These are phyloP conservation scores for Coregonus sp. DNA, from an alignment of 2,797 vertebrate genomes.

Conservation along the genomic window DNA sequence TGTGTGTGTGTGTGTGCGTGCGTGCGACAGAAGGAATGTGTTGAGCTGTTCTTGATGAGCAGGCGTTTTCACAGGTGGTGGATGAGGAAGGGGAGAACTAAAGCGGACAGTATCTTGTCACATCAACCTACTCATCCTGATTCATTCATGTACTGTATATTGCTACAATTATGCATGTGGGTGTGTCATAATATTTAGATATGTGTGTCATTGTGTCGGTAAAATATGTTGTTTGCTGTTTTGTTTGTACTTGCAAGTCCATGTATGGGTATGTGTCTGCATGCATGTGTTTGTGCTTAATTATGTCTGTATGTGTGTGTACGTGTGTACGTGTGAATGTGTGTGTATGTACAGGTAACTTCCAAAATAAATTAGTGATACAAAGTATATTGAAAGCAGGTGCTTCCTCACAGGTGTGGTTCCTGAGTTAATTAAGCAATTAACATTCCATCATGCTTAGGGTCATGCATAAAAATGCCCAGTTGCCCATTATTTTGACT, in stretches of 20 bases:
- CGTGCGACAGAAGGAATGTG: background rate
- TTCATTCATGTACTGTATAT: background rate
- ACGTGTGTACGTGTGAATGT: background rate
- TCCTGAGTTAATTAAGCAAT: no score
- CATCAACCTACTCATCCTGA: slow-evolving; percentile 26
- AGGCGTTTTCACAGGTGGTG: slow-evolving; percentile 40
- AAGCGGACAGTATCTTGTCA: slow-evolving; percentile 36
- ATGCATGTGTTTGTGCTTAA: background rate
- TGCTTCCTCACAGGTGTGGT: no score
- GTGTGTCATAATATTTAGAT: background rate
- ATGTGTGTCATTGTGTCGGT: background rate
- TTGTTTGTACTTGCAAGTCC: background rate
- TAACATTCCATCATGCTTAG: no score
- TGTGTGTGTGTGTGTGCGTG: slow-evolving; percentile 8
- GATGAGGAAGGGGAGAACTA: slow-evolving; percentile 45
- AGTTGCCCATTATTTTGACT: no score
- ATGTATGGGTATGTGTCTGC: slow-evolving; percentile 2
- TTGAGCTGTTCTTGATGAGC: slow-evolving; percentile 61
- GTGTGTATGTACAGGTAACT: background rate
- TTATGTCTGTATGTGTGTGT: background rate
- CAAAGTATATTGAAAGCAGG: no score
- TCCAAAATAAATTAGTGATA: no score
- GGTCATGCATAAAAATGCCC: no score
- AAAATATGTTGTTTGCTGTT: background rate
- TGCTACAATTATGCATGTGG: background rate